Percentiles rank a stretch among this genome's conserved stretches.
Evolutionary conservation across 2,797 vertebrate genomes (phyloP).

Genomic region (Centroberyx gerrardi): DNA sequence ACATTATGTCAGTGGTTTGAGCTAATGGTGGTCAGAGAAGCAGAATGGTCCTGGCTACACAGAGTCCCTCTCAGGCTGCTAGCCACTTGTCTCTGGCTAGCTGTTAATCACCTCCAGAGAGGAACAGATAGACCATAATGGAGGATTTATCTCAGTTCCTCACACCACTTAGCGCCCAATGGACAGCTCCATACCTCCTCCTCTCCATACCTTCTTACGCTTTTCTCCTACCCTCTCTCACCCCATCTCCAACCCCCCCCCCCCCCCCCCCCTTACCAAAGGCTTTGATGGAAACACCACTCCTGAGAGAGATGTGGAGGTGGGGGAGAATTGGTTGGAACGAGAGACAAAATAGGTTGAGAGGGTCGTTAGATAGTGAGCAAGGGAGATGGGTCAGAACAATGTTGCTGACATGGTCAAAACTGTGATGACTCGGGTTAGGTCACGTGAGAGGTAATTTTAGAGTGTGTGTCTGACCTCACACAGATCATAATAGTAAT

Average conservation of each 20-base stretch:
- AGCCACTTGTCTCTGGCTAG: conserved; percentile 43
- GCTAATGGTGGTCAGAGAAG: conserved; percentile 27
- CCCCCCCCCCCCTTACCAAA: conserved; percentile 44
- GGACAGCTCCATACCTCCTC: conserved; percentile 53
- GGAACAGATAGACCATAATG: conserved; percentile 74
- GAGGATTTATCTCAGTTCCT: conserved; percentile 80
- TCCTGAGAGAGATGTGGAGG: conserved; percentile 77
- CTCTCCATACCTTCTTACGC: conserved; percentile 35
- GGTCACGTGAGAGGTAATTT: conserved; percentile 57
- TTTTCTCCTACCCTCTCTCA: conserved; percentile 25
- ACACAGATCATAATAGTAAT: conserved; percentile 56
- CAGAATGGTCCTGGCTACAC: conserved; percentile 8
- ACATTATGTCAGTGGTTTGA: background rate
- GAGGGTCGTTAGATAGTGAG: conserved; percentile 69
- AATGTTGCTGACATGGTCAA: conserved; percentile 72
- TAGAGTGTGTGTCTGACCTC: conserved; percentile 48
- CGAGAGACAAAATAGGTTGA: conserved; percentile 76
- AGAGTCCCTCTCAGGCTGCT: conserved; percentile 26
- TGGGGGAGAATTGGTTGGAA: conserved; percentile 66
- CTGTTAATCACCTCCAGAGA: conserved; percentile 78
- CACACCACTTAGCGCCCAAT: conserved; percentile 78
- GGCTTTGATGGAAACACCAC: conserved; percentile 74
- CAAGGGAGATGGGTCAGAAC: conserved; percentile 67
- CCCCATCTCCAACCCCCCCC: conserved; percentile 5
- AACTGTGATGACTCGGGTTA: conserved; percentile 46